Evolutionary conservation across 2,797 vertebrate genomes (phyloP), one percentile per base, ranked within the genome.

Genomic region (Danio choprae): DNA sequence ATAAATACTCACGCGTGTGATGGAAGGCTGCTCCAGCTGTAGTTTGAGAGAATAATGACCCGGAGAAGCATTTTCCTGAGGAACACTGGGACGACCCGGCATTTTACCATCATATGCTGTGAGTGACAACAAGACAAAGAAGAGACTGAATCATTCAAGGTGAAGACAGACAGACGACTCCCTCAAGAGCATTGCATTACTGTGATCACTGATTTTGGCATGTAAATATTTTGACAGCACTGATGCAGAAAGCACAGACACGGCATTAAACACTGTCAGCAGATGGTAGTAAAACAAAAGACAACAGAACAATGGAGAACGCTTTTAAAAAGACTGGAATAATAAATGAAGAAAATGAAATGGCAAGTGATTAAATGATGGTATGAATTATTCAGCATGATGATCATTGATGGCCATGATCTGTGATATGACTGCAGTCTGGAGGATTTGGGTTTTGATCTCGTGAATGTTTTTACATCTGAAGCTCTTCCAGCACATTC

Each of bases 11-110:
- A 98, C 97, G 93, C 86, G 92, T 86, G 89, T 89, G 84, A 94
- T 83, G 74, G 92, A 83, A 48, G 94, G 90, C 81, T 91, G 93
- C 50, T 93, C 87, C 22, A 90, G 84, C 16, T 87, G 63, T 64
- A 92, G 80, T 87, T 95, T 95, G 88, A 88, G 59, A 80, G 92
- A 91, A 40, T 95, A 94, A 85, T 87, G 92, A 81, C 93, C 88
- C 51, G 94, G 91, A 0, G 94, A 94, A 51, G 90, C 83, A 89
- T 93, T 94, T 87, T 95, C 94, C 77, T 92, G 91, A 85, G 92
- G 93, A 81, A 88, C 88, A 68, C 84, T 41, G 56, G 91, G 46
- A 84, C 92, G 78, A 0, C 85, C 75, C 8, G 84, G 51, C 51
- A 81, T 86, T 79, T 88, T 88, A 77, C 83, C 85, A 63, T 92